These are phyloP conservation scores for Caenorhabditis sinica DNA, from an alignment of 2,888 invertebrate species.

Conservation along the genomic window DNA sequence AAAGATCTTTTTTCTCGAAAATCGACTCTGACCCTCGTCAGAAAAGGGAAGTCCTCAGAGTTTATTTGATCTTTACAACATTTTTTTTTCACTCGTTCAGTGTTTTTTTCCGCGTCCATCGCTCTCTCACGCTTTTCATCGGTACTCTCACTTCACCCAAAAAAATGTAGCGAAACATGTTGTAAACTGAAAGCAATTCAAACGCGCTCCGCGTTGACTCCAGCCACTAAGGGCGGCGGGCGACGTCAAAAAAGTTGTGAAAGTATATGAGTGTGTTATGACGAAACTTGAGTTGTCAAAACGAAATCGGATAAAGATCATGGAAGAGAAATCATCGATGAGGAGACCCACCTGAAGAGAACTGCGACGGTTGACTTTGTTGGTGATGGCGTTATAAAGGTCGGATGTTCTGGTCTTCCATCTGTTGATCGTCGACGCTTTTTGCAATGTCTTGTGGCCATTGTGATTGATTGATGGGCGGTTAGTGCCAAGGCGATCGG, in stretches of 20 bases:
- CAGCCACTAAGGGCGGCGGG: conserved; percentile 19
- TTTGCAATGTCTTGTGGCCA: conserved; percentile 66
- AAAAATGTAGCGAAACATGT: conserved; percentile 64
- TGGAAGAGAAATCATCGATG: background rate
- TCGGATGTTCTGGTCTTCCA: conserved; percentile 71
- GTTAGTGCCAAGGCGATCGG: conserved; percentile 49
- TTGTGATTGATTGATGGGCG: conserved; percentile 61
- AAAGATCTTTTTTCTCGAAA: background rate
- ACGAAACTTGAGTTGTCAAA: conserved; percentile 49
- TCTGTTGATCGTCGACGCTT: conserved; percentile 69
- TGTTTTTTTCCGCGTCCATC: conserved; percentile 22
- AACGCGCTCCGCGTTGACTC: conserved; percentile 32
- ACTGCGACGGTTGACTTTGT: conserved; percentile 71
- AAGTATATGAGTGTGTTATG: conserved; percentile 50
- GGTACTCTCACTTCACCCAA: conserved; percentile 11
- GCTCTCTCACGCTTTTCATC: conserved; percentile 16
- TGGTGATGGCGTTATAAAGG: conserved; percentile 70
- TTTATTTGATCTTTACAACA: conserved; percentile 52
- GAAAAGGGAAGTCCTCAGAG: background rate
- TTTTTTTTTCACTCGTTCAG: conserved; percentile 1
- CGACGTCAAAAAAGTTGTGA: conserved; percentile 60
- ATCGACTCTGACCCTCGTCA: background rate
- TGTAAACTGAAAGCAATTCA: conserved; percentile 60
- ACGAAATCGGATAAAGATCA: background rate
- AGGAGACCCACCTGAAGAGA: conserved; percentile 68